These are phyloP conservation scores for Ethmia dodecea DNA, from an alignment of 2,888 invertebrate species.

Conservation along the genomic window DNA sequence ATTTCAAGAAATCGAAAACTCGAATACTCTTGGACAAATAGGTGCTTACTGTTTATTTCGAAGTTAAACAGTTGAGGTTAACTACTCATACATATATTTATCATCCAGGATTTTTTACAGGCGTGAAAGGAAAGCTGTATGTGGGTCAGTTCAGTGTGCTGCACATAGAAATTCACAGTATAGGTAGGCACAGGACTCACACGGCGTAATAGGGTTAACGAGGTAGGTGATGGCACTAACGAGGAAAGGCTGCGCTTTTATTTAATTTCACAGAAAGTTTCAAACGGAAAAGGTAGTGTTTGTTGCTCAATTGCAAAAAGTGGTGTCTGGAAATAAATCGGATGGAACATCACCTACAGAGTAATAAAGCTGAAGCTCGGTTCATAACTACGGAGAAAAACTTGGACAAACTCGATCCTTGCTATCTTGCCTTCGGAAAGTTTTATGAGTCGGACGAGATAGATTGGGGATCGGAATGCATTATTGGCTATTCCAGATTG, in stretches of 20 bases:
- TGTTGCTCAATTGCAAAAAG: conserved; percentile 3
- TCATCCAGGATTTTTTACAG: too few species aligned
- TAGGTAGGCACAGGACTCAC: conserved; percentile 31
- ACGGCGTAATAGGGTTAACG: conserved; percentile 61
- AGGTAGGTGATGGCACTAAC: conserved; percentile 52
- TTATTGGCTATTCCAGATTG: conserved; percentile 62
- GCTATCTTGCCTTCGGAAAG: conserved; percentile 47
- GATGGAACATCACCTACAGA: conserved; percentile 16
- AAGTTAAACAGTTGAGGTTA: too few species aligned
- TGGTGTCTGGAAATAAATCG: conserved; percentile 7
- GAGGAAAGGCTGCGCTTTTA: conserved; percentile 46
- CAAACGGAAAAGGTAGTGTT: conserved; percentile 13
- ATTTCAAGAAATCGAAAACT: too few species aligned
- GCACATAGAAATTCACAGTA: background rate
- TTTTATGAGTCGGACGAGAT: conserved; percentile 64
- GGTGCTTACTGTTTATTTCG: too few species aligned
- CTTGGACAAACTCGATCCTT: conserved; percentile 45
- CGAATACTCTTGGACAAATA: too few species aligned
- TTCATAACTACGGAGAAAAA: conserved; percentile 39
- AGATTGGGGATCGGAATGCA: conserved; percentile 57
- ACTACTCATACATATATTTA: too few species aligned
- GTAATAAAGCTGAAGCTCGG: conserved; percentile 20
- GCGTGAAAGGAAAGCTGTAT: too few species aligned
- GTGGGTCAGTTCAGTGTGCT: conserved; percentile 3
- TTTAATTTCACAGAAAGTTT: conserved; percentile 37